phyloP scores from a whole-genome alignment of 2,113 vertebrate species.

The Entomyzon cyanotis region DNA sequence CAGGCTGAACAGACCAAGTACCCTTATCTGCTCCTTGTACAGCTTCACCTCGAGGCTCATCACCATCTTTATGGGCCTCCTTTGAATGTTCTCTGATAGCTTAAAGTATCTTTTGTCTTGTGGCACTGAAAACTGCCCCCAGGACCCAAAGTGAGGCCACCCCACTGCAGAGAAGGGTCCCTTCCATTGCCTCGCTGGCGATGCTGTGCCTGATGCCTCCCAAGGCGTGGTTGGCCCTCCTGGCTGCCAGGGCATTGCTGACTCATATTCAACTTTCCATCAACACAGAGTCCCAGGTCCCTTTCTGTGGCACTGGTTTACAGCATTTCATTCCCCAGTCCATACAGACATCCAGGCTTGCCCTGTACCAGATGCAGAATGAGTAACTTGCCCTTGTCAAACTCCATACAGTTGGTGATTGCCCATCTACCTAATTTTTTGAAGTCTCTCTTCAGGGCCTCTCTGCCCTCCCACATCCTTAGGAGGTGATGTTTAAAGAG shows the following conservation, averaged over 20 bases:
- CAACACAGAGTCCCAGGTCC: rapidly evolving
- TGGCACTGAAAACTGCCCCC: not conserved
- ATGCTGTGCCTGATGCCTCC: not conserved
- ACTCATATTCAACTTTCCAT: rapidly evolving
- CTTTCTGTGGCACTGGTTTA: not conserved
- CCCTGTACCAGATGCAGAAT: not conserved
- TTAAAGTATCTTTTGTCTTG: not conserved
- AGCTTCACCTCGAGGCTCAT: not conserved
- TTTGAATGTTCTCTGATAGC: not conserved
- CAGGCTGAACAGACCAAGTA: not conserved
- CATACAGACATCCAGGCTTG: not conserved
- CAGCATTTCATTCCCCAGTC: not conserved
- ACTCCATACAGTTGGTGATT: no score
- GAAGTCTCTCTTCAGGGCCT: not conserved
- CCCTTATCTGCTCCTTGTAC: not conserved
- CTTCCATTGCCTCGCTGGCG: rapidly evolving
- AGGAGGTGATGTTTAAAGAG: not conserved
- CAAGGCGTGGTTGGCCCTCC: rapidly evolving
- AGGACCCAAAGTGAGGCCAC: not conserved
- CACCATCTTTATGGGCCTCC: not conserved
- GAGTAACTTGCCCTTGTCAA: not conserved
- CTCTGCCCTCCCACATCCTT: not conserved
- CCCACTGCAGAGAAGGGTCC: not conserved
- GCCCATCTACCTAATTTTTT: not conserved
- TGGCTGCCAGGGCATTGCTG: not conserved